These are phyloP conservation scores for Carterocephalus palaemon DNA, from an alignment of 2,888 invertebrate species.

Conservation along the genomic window DNA sequence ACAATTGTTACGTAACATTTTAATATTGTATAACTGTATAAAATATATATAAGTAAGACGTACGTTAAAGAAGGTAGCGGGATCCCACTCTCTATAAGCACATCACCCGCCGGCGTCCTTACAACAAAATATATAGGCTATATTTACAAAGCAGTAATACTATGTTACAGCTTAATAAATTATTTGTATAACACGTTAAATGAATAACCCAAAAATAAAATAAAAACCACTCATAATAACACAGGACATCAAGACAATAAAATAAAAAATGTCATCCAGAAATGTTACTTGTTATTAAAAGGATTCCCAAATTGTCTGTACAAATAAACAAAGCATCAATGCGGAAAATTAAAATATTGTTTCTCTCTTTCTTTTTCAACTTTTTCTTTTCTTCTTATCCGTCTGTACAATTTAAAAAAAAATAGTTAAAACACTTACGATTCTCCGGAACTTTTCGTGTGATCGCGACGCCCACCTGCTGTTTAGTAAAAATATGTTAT, in stretches of 20 bases:
- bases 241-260: no score
- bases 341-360: no score
- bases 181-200: background rate
- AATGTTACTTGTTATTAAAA: no score
- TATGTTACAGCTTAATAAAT: slow-evolving; percentile 2
- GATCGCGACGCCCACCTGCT: slow-evolving; percentile 54
- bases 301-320: no score
- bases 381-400: no score
- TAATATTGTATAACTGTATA: no score
- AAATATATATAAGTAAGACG: slow-evolving; percentile 36
- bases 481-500: slow-evolving; percentile 42
- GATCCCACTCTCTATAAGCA: slow-evolving; percentile 66
- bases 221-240: background rate
- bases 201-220: background rate
- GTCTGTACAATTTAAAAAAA: slow-evolving; percentile 1
- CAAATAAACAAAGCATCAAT: no score
- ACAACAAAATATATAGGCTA: slow-evolving; percentile 46
- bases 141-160: slow-evolving; percentile 42
- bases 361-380: no score
- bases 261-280: no score
- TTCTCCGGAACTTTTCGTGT: slow-evolving; percentile 67
- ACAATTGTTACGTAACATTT: no score
- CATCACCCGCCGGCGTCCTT: slow-evolving; percentile 74
- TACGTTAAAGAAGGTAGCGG: slow-evolving; percentile 61
- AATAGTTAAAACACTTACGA: slow-evolving; percentile 65